Evolutionary conservation across 53 echinoderm and acorn worm genomes (phyloP).

Genomic region (Patiria pectinifera): DNA sequence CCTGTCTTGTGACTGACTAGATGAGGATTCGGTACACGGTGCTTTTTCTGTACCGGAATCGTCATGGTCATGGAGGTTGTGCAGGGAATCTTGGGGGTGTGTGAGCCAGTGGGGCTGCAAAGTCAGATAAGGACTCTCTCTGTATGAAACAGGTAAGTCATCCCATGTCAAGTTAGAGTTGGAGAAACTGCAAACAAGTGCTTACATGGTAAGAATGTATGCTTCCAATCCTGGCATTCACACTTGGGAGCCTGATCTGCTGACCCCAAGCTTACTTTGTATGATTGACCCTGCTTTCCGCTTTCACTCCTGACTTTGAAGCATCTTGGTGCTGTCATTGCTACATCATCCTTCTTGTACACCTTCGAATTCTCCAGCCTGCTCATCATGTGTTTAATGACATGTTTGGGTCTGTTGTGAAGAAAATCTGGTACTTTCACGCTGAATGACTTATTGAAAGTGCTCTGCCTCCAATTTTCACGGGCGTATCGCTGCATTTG

Average conservation of each 20-base stretch:
- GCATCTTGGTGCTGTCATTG: not conserved
- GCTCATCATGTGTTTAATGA: not conserved
- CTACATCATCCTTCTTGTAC: not conserved
- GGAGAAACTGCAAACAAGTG: not conserved
- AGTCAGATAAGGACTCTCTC: too few species aligned
- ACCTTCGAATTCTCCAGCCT: not conserved
- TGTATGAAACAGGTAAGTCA: not conserved
- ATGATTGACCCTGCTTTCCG: not conserved
- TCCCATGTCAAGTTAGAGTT: not conserved
- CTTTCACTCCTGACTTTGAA: not conserved
- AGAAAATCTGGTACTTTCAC: not conserved
- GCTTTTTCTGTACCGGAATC: not conserved
- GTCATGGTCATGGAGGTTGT: not conserved
- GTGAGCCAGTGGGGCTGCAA: too few species aligned
- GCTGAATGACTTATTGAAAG: not conserved
- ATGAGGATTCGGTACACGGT: not conserved
- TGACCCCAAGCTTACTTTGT: not conserved
- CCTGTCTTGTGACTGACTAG: not conserved
- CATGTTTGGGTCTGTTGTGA: not conserved
- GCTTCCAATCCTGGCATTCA: slow-evolving; percentile 8
- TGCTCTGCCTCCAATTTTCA: slow-evolving; percentile 4
- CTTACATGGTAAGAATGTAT: not conserved
- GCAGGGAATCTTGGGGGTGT: not conserved
- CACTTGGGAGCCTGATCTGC: not conserved
- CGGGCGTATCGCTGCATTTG: not conserved